Base-by-base conservation (phyloP, 1,140 invertebrate species). In the Chrysopa pallens region DNA sequence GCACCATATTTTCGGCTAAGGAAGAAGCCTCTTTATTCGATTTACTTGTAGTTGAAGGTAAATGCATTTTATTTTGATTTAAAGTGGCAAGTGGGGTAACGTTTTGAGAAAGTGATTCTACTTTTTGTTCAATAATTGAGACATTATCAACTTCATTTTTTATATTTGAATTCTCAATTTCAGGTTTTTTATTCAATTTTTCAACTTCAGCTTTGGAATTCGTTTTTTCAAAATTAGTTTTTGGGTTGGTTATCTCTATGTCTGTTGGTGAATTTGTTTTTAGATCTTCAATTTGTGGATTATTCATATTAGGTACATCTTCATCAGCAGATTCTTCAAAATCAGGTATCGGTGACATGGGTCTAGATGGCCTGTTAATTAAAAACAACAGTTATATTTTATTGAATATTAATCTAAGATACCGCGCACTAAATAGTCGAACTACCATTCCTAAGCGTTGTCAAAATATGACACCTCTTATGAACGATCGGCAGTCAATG, bases 321-420 rank as follows among this genome's bases (percentile, higher is more conserved):
- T 60, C 38, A 38, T 63, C 59, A 13, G 58, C 54, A 23, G 61
- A 56, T 9, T 49, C 46, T 43, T 64, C 62, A 51, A 70, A 77
- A 45, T 77, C 67, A 2, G 81, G 78, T 55, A 84, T 75, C 12
- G 83, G 82, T 12, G 81, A 89, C 67, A 84, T 74, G 28, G 82
- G 80, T 45, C 83, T 72, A 1, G 82, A 83, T 37, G 76, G 69
- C 52, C 78, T 80, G 17, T 23, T 23, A 3, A 23, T 23, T 23
- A 23, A 5, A 23, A 23, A 23, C 5, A 23, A 23, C 17, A 23
- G 2, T 23, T 23, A 3, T 23, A 23, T 23, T 23, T 23, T 23
- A 23, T n/a, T n/a, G n/a, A n/a, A n/a, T n/a, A n/a, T n/a, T n/a
- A n/a, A n/a, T n/a, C n/a, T n/a, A n/a, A n/a, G n/a, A n/a, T n/a